These are phyloP conservation scores for Pogonus chalceus DNA, from an alignment of 1,140 invertebrate species.

Conservation along the genomic window DNA sequence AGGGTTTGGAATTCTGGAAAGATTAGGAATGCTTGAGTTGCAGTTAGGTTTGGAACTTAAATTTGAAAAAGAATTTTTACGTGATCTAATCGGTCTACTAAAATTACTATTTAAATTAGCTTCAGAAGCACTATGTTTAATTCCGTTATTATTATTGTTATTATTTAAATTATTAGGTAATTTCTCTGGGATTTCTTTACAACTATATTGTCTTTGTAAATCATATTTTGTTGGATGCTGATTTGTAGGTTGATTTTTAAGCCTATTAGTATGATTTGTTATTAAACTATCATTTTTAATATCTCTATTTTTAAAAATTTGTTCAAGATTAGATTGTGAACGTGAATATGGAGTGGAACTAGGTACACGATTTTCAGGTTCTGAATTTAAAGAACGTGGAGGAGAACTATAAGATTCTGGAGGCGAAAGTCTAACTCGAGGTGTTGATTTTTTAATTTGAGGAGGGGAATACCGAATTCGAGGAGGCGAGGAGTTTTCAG, in stretches of 20 bases:
- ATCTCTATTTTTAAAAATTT: constrained; percentile 14
- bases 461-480: background rate
- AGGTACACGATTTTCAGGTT: background rate
- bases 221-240: constrained; percentile 13
- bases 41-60: constrained; percentile 23
- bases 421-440: background rate
- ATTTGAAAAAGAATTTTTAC: constrained; percentile 33
- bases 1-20: constrained; percentile 11
- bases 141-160: constrained; percentile 20
- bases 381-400: background rate
- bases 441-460: background rate
- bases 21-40: constrained; percentile 27
- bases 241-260: constrained; percentile 22
- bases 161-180: constrained; percentile 14
- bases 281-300: background rate
- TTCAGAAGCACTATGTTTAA: constrained; percentile 32
- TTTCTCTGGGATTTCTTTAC: constrained; percentile 28
- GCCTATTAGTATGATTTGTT: constrained; percentile 20
- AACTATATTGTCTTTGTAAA: constrained; percentile 29
- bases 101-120: constrained; percentile 29
- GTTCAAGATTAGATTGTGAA: constrained; percentile 34
- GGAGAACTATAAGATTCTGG: constrained; percentile 1
- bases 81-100: constrained; percentile 17
- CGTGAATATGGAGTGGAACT: constrained; percentile 26
- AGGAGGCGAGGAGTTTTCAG: background rate